Evolutionary conservation across 1,140 invertebrate species (phyloP).

Genomic region (Lithobius niger): DNA sequence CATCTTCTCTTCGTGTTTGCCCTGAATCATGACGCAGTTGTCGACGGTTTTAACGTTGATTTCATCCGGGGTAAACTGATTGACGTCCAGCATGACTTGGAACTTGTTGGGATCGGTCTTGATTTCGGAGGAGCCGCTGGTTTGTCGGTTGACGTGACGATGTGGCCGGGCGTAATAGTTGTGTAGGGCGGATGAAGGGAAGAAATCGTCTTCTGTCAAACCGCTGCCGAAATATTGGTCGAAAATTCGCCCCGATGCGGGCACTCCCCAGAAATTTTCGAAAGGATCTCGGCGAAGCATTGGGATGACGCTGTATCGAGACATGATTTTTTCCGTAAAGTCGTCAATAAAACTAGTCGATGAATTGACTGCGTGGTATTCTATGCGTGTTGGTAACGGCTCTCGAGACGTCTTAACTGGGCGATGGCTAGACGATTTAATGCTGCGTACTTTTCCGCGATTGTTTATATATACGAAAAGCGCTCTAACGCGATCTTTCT

Average conservation of each 20-base stretch:
- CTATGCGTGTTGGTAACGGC: too few relatives aligned
- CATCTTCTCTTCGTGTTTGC: slow-evolving; percentile 66
- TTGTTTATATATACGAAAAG: too few relatives aligned
- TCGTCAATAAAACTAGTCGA: too few relatives aligned
- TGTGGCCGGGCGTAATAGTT: background rate
- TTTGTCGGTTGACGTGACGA: background rate
- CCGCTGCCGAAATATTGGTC: slow-evolving; percentile 66
- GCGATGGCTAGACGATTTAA: too few relatives aligned
- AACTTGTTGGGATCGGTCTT: slow-evolving; percentile 21
- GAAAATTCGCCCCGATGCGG: slow-evolving; percentile 46
- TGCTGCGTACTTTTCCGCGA: too few relatives aligned
- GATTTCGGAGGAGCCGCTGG: background rate
- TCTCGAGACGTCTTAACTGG: too few relatives aligned
- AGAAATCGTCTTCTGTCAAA: slow-evolving; percentile 53
- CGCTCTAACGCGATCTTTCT: too few relatives aligned
- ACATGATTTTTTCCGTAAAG: too few relatives aligned
- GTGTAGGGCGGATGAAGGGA: background rate
- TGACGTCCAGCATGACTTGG: slow-evolving; percentile 60
- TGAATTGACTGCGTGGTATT: too few relatives aligned
- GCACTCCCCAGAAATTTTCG: too few relatives aligned
- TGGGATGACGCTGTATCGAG: too few relatives aligned
- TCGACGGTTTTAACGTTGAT: slow-evolving; percentile 77
- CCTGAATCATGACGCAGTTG: slow-evolving; percentile 59
- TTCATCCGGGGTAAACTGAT: slow-evolving; percentile 70
- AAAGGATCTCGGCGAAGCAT: too few relatives aligned